A percentile compares a stretch with the other conserved stretches of the same genome.
These are phyloP conservation scores for Atta cephalotes DNA, from an alignment of 1,140 invertebrate species.

Conservation along the genomic window DNA sequence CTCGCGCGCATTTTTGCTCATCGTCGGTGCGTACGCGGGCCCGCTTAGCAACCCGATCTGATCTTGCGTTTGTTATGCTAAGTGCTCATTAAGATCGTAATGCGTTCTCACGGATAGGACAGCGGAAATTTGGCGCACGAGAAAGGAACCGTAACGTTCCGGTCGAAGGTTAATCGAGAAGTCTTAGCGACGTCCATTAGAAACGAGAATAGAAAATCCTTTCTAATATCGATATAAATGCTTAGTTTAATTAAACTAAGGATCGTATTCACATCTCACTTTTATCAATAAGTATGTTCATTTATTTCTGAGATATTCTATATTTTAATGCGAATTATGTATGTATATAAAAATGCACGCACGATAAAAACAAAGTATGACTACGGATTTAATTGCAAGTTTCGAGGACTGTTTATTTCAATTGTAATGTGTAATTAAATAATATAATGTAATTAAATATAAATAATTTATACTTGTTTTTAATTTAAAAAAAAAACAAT, in stretches of 20 bases:
- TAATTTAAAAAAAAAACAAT: too few species aligned
- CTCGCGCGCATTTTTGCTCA: slow-evolving; percentile 27
- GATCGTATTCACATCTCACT: too few species aligned
- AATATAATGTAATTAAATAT: too few species aligned
- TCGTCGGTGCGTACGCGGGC: slow-evolving; percentile 60
- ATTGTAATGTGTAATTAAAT: not conserved
- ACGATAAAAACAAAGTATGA: too few species aligned
- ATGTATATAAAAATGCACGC: too few species aligned
- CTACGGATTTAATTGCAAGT: too few species aligned
- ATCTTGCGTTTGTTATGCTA: slow-evolving; percentile 85
- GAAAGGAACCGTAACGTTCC: slow-evolving; percentile 38
- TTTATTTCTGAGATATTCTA: too few species aligned
- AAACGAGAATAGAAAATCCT: not conserved
- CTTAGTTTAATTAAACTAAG: not conserved
- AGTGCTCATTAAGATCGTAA: slow-evolving; percentile 85
- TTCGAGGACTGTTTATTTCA: too few species aligned
- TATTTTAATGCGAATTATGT: too few species aligned
- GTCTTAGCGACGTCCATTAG: slow-evolving; percentile 9
- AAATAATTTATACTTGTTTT: not conserved
- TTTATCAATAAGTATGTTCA: too few species aligned
- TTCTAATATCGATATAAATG: not conserved
- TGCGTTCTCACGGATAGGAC: slow-evolving; percentile 80
- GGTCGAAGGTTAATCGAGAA: slow-evolving; percentile 14
- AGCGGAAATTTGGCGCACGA: slow-evolving; percentile 79
- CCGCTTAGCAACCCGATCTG: slow-evolving; percentile 81